These are phyloP conservation scores for Natrix natrix DNA, from an alignment of 2,797 vertebrate genomes.

Conservation along the genomic window DNA sequence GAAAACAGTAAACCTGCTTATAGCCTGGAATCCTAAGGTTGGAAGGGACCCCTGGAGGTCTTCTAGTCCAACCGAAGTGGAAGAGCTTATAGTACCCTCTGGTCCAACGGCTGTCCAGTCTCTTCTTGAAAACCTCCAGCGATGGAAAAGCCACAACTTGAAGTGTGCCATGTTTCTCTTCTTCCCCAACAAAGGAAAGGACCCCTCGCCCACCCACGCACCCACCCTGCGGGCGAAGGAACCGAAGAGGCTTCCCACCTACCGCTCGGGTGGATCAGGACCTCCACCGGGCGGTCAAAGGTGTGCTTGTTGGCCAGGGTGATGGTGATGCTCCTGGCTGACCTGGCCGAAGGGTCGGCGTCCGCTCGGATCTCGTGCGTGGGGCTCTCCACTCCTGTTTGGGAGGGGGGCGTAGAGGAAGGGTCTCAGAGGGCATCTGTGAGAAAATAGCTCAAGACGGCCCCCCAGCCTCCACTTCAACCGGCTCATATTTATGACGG, in stretches of 20 bases:
- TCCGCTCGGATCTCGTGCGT: conserved; percentile 94
- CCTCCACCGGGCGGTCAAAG: conserved; percentile 92
- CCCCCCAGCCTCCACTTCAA: no score
- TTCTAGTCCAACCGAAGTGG: background rate
- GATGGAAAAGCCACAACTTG: no score
- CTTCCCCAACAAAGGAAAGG: background rate
- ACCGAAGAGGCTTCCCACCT: conserved; percentile 49
- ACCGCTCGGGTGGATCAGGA: conserved; percentile 95
- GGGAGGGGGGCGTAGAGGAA: fast-evolving
- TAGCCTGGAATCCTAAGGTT: background rate
- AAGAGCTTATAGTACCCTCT: no score
- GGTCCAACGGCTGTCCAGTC: no score
- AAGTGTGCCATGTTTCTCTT: background rate
- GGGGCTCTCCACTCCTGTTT: conserved; percentile 90
- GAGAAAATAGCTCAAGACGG: no score
- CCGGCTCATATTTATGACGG: no score
- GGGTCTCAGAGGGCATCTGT: background rate
- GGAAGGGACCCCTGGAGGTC: background rate
- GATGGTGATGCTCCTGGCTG: conserved; percentile 86
- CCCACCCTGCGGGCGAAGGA: background rate
- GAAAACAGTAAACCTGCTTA: background rate
- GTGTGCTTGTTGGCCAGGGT: conserved; percentile 93
- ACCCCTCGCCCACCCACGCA: fast-evolving
- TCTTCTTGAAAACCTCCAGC: no score
- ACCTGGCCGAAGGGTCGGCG: conserved; percentile 84